Evolutionary conservation across 2,888 invertebrate genomes (phyloP).

Genomic region (Meliscaeva auricollis): DNA sequence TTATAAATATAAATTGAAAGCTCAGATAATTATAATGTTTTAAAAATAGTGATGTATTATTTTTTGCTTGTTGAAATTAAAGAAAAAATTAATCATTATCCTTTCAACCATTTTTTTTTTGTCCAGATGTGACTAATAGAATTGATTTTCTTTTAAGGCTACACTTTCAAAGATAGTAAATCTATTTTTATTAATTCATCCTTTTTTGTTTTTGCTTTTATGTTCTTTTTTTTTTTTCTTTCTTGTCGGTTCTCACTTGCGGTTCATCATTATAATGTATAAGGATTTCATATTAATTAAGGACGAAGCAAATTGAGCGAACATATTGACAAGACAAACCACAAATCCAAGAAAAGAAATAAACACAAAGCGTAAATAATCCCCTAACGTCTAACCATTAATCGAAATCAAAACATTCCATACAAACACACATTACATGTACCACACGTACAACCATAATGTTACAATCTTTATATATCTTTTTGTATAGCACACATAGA

Average conservation of each 20-base stretch:
- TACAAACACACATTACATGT: neutral
- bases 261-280: constrained; percentile 50
- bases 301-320: constrained; percentile 61
- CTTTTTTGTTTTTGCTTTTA: neutral
- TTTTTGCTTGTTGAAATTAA: too few relatives aligned
- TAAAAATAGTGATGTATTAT: too few relatives aligned
- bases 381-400: constrained; percentile 55
- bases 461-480: neutral
- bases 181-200: too few relatives aligned
- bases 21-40: too few relatives aligned
- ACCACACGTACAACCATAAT: neutral
- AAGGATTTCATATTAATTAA: constrained; percentile 64
- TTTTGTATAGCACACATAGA: too few relatives aligned
- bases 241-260: constrained; percentile 30
- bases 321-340: constrained; percentile 67
- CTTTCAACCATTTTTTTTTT: too few relatives aligned
- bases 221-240: neutral
- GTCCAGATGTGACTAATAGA: too few relatives aligned
- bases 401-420: constrained; percentile 67
- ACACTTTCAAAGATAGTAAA: too few relatives aligned
- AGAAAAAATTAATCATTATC: too few relatives aligned
- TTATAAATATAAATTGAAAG: too few relatives aligned
- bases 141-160: too few relatives aligned
- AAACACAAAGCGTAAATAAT: constrained; percentile 62
- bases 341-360: constrained; percentile 49